Conservation (phyloP, 2,113 vertebrate species). For the Tursiops truncatus region DNA sequence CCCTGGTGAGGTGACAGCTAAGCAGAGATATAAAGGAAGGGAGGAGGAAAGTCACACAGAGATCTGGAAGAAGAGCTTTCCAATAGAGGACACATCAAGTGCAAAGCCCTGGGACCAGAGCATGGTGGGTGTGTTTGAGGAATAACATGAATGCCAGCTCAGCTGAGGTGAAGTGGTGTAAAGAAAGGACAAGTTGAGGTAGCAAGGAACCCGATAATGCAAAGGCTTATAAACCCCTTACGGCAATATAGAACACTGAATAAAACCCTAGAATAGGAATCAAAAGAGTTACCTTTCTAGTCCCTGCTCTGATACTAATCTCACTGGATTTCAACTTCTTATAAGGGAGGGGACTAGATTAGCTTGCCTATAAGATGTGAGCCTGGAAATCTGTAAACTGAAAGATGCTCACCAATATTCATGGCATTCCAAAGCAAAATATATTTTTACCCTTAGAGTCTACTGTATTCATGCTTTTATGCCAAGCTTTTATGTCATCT, state of each 20-base stretch:
- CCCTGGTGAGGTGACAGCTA: neutral
- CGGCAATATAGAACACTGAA: neutral
- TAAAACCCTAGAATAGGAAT: neutral
- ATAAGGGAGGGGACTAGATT: neutral
- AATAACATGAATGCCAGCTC: neutral
- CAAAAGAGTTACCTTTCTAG: constrained; percentile 16
- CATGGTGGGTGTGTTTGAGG: neutral
- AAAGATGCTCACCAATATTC: constrained; percentile 19
- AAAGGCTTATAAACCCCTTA: neutral
- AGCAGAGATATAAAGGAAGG: neutral
- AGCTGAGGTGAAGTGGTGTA: neutral
- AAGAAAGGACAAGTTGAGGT: neutral
- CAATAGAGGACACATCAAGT: neutral
- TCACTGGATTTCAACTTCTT: neutral
- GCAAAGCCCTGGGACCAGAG: neutral
- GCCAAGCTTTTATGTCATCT: neutral
- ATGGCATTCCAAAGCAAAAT: neutral
- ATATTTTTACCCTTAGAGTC: neutral
- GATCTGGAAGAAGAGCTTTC: neutral
- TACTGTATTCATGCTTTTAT: neutral
- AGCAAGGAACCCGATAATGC: neutral
- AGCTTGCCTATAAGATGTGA: neutral
- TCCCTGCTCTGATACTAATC: neutral
- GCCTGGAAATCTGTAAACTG: neutral
- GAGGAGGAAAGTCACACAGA: neutral